A percentile compares a stretch with the other conserved stretches of the same genome.
Evolutionary conservation across 2,113 vertebrate genomes (phyloP).

Genomic region (Bubo scandiacus): DNA sequence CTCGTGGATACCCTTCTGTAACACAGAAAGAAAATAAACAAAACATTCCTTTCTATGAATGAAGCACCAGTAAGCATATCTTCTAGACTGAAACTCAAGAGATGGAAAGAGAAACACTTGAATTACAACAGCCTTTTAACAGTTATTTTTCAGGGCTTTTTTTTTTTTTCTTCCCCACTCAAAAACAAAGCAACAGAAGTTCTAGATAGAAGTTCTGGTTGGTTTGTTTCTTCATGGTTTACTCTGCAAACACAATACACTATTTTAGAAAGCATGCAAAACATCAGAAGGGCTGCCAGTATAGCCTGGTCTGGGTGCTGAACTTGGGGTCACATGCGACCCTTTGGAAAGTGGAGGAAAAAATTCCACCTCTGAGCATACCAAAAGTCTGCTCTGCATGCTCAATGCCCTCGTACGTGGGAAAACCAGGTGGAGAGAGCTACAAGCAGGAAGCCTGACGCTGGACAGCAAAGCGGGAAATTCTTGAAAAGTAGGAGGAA

Average conservation of each 20-base stretch:
- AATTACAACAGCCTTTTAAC: background rate
- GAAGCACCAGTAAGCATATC: background rate
- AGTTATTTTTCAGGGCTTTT: background rate
- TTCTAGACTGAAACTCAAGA: background rate
- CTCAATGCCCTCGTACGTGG: rapidly evolving
- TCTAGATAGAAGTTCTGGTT: background rate
- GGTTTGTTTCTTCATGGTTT: background rate
- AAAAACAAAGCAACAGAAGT: background rate
- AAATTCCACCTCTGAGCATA: background rate
- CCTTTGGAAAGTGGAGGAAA: rapidly evolving
- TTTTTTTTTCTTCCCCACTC: background rate
- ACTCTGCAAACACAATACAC: background rate
- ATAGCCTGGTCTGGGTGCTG: background rate
- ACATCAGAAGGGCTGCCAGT: background rate
- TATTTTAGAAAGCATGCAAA: background rate
- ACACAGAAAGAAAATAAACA: background rate
- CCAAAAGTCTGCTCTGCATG: background rate
- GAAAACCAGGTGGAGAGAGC: background rate
- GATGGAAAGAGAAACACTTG: background rate
- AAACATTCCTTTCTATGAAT: background rate
- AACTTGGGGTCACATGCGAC: background rate
- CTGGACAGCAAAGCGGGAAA: background rate
- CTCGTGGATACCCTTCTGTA: conserved; percentile 93
- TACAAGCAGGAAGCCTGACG: background rate
- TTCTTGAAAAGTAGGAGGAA: background rate